A percentile compares a stretch with the other conserved stretches of the same genome.
These are phyloP conservation scores for Felis chaus DNA, from an alignment of 2,113 vertebrate species.

Conservation along the genomic window DNA sequence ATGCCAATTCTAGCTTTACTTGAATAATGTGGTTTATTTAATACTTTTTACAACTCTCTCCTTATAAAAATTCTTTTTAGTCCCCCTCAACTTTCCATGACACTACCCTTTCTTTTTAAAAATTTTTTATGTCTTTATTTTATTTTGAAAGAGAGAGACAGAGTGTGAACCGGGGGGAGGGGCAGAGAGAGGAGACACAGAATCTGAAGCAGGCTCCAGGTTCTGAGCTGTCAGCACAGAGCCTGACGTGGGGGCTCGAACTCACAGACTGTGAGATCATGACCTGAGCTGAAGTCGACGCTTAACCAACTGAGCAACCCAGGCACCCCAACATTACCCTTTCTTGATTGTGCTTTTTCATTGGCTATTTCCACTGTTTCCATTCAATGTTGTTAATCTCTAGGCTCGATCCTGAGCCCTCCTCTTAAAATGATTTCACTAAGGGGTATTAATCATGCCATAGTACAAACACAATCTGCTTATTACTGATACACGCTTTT, in stretches of 20 bases:
- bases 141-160: no score
- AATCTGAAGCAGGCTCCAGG: no score
- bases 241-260: no score
- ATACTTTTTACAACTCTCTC: not conserved
- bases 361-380: not conserved
- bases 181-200: no score
- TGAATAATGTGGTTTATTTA: not conserved
- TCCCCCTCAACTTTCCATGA: not conserved
- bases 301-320: no score
- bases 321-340: not conserved
- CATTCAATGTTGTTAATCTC: not conserved
- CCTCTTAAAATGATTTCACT: conserved; percentile 6
- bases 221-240: no score
- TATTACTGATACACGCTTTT: not conserved
- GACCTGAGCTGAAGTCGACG: no score
- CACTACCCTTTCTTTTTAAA: not conserved
- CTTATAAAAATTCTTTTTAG: not conserved
- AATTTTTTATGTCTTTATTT: no score
- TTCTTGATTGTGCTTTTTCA: not conserved
- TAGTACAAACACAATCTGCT: not conserved
- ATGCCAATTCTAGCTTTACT: not conserved
- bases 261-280: no score
- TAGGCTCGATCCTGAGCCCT: not conserved
- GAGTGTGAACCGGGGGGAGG: no score
- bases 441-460: not conserved